A percentile compares a stretch with the other conserved stretches of the same genome.
Evolutionary conservation across 2,888 invertebrate species (phyloP).

Genomic region (Encarsia formosa): DNA sequence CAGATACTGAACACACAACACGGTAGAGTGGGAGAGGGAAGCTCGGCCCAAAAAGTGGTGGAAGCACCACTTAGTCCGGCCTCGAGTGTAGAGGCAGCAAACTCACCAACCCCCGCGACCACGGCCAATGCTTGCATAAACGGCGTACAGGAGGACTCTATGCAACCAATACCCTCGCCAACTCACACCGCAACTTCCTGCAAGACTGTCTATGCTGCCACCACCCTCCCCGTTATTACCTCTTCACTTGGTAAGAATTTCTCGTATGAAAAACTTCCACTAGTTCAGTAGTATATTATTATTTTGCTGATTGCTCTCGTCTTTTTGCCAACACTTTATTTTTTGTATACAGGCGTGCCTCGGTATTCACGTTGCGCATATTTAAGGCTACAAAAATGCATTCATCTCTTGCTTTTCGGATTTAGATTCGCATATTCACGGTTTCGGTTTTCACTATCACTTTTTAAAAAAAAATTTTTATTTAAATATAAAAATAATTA

Average conservation of each 20-base stretch:
- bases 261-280: too few species aligned
- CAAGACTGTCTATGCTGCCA: constrained; percentile 33
- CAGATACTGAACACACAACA: constrained; percentile 68
- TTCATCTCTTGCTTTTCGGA: too few species aligned
- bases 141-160: constrained; percentile 34
- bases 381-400: too few species aligned
- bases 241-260: constrained; percentile 36
- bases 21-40: constrained; percentile 37
- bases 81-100: constrained; percentile 40
- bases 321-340: too few species aligned
- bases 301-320: too few species aligned
- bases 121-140: constrained; percentile 40
- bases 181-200: constrained; percentile 36
- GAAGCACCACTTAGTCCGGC: constrained; percentile 42
- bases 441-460: too few species aligned
- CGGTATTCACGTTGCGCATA: too few species aligned
- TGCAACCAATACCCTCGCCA: constrained; percentile 37
- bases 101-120: constrained; percentile 40
- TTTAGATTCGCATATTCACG: too few species aligned
- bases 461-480: too few species aligned
- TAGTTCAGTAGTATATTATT: too few species aligned
- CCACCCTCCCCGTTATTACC: constrained; percentile 31
- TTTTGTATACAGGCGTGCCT: too few species aligned
- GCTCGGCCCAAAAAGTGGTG: constrained; percentile 27
- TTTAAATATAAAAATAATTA: too few species aligned